Percentiles rank a stretch among this genome's conserved stretches.
Conservation (phyloP, 2,797 vertebrate species). For the Hylomyscus alleni region DNA sequence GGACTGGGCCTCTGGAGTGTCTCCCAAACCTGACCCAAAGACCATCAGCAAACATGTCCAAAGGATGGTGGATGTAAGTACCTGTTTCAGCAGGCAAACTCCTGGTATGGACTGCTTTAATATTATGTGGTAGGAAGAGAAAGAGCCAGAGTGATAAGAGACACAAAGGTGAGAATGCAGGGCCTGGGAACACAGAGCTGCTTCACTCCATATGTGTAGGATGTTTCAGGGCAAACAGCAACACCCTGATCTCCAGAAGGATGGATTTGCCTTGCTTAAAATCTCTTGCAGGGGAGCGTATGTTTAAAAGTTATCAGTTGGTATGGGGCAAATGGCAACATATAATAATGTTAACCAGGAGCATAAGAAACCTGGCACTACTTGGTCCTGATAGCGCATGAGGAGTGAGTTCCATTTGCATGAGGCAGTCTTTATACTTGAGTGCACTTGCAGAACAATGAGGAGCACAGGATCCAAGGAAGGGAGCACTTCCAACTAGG, state of each 20-base stretch:
- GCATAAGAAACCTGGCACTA: neutral
- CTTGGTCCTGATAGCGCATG: neutral
- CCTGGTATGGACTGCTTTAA: neutral
- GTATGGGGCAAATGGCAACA: neutral
- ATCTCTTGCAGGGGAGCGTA: neutral
- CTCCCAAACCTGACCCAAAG: slow-evolving; percentile 96
- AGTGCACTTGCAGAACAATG: neutral
- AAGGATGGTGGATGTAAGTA: slow-evolving; percentile 97
- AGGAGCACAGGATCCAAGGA: neutral
- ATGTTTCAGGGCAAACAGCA: neutral
- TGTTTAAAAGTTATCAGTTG: neutral
- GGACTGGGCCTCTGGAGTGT: slow-evolving; percentile 96
- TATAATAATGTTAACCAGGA: neutral
- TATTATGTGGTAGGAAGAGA: neutral
- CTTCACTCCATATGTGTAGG: neutral
- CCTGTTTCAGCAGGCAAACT: neutral
- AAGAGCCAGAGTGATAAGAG: neutral
- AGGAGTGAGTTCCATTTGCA: neutral
- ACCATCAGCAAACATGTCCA: slow-evolving; percentile 97
- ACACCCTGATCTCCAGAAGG: neutral
- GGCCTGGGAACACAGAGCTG: neutral
- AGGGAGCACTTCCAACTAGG: neutral
- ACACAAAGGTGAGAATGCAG: neutral
- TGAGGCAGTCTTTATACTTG: neutral
- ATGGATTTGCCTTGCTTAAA: neutral